Percentiles rank a stretch among this genome's conserved stretches.
phyloP scores from a whole-genome alignment of 2,797 vertebrate genomes.

The Syngnathus rostellatus region DNA sequence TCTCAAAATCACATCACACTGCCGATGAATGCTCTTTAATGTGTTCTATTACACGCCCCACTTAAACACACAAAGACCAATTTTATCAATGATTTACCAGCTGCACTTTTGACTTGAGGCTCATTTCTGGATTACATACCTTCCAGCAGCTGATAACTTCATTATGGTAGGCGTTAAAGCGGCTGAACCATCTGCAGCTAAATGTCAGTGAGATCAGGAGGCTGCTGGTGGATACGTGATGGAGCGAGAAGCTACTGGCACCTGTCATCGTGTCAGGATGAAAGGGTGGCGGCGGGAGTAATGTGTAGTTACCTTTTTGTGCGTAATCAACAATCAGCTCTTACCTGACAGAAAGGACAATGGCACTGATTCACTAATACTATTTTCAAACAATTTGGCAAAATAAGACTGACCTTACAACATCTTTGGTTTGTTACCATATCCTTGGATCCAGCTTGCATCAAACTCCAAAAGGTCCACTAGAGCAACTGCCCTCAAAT shows the following conservation, averaged over 20 bases:
- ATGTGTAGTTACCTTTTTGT: background rate
- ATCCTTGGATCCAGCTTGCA: too few relatives aligned
- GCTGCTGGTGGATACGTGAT: constrained; percentile 43
- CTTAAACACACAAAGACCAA: constrained; percentile 23
- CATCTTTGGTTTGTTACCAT: too few relatives aligned
- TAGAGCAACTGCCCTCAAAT: too few relatives aligned
- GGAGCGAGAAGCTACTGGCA: constrained; percentile 50
- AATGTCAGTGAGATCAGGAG: constrained; percentile 59
- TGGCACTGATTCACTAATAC: background rate
- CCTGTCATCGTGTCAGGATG: constrained; percentile 50
- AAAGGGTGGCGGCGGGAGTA: constrained; percentile 27
- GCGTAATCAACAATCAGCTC: background rate
- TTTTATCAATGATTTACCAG: constrained; percentile 30
- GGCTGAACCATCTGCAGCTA: constrained; percentile 54
- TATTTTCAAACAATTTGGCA: too few relatives aligned
- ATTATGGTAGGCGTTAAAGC: constrained; percentile 43
- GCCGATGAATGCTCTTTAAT: background rate
- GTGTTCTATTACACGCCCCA: background rate
- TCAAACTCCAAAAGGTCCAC: too few relatives aligned
- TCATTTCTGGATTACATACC: constrained; percentile 34
- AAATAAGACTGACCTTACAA: too few relatives aligned
- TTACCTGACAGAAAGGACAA: background rate
- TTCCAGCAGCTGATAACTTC: constrained; percentile 51
- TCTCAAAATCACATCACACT: background rate
- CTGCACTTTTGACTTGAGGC: constrained; percentile 45